Percentiles rank a stretch among this genome's conserved stretches.
phyloP scores from a whole-genome alignment of 2,113 vertebrate species.

The Turnix velox region DNA sequence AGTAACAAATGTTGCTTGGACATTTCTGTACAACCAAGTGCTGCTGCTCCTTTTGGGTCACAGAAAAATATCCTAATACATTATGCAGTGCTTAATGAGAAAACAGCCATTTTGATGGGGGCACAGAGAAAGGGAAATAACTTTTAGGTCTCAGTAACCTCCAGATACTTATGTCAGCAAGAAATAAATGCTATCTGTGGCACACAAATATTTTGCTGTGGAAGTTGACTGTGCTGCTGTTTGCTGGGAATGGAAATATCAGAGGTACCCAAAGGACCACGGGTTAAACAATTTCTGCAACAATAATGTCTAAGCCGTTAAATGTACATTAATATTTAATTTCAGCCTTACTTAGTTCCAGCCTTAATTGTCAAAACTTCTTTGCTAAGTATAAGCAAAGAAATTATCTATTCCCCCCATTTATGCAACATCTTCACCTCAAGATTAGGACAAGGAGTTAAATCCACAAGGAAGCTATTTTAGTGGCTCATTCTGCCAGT shows the following conservation, averaged over 20 bases:
- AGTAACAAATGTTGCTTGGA: neutral
- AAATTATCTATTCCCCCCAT: neutral
- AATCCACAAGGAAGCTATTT: neutral
- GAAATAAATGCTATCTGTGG: neutral
- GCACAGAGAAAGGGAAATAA: neutral
- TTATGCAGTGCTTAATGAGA: neutral
- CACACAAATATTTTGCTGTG: neutral
- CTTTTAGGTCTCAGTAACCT: neutral
- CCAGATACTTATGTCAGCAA: neutral
- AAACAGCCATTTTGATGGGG: neutral
- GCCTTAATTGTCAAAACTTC: constrained; percentile 4
- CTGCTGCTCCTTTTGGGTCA: neutral
- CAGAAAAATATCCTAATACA: neutral
- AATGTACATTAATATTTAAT: constrained; percentile 32
- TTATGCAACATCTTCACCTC: neutral
- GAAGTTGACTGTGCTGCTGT: neutral
- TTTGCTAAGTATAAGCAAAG: constrained; percentile 10
- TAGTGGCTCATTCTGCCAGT: neutral
- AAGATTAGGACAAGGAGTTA: neutral
- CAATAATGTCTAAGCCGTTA: constrained; percentile 27
- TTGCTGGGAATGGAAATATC: neutral
- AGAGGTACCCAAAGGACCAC: neutral
- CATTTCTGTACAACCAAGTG: neutral
- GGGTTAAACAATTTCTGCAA: neutral
- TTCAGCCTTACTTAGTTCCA: neutral